Conservation (phyloP, 1,140 invertebrate species). For the Saccostrea echinata region DNA sequence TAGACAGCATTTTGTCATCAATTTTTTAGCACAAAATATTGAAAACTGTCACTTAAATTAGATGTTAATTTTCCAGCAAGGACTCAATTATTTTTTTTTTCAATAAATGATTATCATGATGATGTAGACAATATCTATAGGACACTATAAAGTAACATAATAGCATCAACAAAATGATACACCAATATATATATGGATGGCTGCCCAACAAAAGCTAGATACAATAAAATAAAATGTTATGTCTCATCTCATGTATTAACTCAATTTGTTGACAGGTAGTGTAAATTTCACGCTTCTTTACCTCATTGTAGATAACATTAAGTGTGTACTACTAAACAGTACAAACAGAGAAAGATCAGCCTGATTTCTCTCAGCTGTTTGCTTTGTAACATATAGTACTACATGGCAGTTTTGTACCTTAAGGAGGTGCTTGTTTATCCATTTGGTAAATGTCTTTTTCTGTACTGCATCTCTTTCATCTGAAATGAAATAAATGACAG, state of each 20-base stretch:
- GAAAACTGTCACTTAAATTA: not conserved
- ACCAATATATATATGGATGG: not conserved
- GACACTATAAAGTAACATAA: not conserved
- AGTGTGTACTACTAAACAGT: not conserved
- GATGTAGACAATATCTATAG: not conserved
- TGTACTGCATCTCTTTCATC: slow-evolving; percentile 99
- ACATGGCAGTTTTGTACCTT: slow-evolving; percentile 88
- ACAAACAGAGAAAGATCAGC: not conserved
- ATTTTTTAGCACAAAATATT: not conserved
- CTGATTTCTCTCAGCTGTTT: not conserved
- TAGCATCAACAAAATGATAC: not conserved
- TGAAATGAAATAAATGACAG: slow-evolving; percentile 83
- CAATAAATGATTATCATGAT: not conserved
- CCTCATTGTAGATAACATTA: slow-evolving; percentile 4
- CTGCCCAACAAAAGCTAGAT: not conserved
- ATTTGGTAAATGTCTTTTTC: slow-evolving; percentile 99
- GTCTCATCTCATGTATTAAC: not conserved
- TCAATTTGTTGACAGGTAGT: slow-evolving; percentile 16
- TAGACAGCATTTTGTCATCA: not conserved
- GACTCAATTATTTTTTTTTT: not conserved
- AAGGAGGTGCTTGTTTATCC: slow-evolving; percentile 99
- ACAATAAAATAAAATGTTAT: not conserved
- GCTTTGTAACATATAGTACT: not conserved
- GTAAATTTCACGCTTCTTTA: slow-evolving; percentile 8
- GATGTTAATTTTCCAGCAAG: not conserved